These are phyloP conservation scores for Penelope pileata DNA, from an alignment of 2,113 vertebrate species.

Conservation along the genomic window DNA sequence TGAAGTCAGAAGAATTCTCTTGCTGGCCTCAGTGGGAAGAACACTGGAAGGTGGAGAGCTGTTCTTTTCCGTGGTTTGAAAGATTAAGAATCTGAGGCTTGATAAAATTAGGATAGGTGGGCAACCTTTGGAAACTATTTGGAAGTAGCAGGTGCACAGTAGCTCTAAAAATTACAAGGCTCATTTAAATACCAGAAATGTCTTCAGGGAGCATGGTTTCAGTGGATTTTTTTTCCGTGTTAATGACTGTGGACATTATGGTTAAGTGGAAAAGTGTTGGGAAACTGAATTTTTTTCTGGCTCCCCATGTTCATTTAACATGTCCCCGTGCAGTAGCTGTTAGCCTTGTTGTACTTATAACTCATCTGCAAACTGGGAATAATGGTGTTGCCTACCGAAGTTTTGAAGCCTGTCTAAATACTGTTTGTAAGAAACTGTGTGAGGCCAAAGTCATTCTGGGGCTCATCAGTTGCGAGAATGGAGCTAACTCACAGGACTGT, in stretches of 20 bases:
- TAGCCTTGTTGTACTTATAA: slow-evolving; percentile 8
- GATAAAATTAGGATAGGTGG: slow-evolving; percentile 17
- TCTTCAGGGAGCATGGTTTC: background rate
- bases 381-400: background rate
- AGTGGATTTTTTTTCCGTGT: background rate
- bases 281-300: slow-evolving; percentile 1
- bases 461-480: slow-evolving; percentile 57
- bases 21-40: background rate
- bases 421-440: slow-evolving; percentile 18
- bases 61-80: slow-evolving; percentile 45
- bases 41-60: background rate
- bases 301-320: background rate
- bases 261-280: background rate
- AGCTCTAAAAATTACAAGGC: slow-evolving; percentile 2
- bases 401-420: slow-evolving; percentile 33
- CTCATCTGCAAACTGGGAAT: slow-evolving; percentile 32
- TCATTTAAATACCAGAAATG: slow-evolving; percentile 30
- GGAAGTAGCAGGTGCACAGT: slow-evolving; percentile 34
- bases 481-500: slow-evolving; percentile 19
- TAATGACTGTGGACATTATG: background rate
- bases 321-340: slow-evolving; percentile 16
- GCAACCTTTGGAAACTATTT: slow-evolving; percentile 30
- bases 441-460: slow-evolving; percentile 25
- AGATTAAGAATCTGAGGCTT: background rate
- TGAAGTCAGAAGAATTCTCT: background rate